phyloP scores from a whole-genome alignment of 2,888 invertebrate genomes.

The Leptopilina syphax region DNA sequence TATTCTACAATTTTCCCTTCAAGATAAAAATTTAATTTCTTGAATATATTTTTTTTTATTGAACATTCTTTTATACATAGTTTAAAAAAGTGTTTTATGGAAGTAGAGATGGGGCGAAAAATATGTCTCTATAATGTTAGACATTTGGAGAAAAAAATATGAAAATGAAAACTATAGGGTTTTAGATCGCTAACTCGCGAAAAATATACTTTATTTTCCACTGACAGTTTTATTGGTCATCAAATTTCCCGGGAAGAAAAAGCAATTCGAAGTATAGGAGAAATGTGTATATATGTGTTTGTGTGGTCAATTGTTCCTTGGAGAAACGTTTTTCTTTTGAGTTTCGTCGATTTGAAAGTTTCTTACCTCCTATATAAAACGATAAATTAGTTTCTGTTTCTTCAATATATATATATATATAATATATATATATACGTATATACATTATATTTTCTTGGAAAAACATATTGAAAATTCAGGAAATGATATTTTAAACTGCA shows the following conservation, averaged over 20 bases:
- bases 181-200: conserved; percentile 13
- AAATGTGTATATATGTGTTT: too few species aligned
- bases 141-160: not conserved
- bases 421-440: not conserved
- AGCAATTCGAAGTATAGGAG: conserved; percentile 11
- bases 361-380: not conserved
- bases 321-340: conserved; percentile 8
- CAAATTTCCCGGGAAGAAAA: conserved; percentile 21
- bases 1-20: too few species aligned
- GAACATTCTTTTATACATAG: too few species aligned
- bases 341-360: not conserved
- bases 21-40: too few species aligned
- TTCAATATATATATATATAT: not conserved
- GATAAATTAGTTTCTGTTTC: conserved; percentile 24
- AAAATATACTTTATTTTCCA: conserved; percentile 19
- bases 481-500: not conserved
- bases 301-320: not conserved
- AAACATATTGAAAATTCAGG: conserved; percentile 6
- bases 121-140: not conserved
- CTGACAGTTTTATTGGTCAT: conserved; percentile 30
- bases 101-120: not conserved
- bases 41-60: too few species aligned
- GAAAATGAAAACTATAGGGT: not conserved
- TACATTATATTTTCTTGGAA: conserved; percentile 4
- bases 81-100: too few species aligned